phyloP scores from a whole-genome alignment of 2,797 vertebrate genomes.

The Hippopotamyrus pictus region DNA sequence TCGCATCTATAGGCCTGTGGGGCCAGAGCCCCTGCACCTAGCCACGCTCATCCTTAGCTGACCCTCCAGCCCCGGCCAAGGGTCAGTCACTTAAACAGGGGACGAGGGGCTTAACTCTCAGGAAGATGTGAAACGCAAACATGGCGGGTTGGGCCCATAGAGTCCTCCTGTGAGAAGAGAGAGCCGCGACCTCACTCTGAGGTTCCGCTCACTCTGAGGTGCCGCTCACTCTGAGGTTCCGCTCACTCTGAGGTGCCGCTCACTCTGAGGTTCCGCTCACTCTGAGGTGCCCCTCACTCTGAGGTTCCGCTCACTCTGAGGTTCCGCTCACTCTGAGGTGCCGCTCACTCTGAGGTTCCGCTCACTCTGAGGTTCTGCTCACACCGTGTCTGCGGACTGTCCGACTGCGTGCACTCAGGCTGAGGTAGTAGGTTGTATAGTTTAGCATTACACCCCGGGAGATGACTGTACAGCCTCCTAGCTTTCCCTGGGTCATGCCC shows the following conservation, averaged over 20 bases:
- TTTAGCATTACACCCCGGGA: constrained; percentile 96
- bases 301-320: background rate
- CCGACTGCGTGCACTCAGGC: constrained; percentile 75
- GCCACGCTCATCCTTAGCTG: background rate
- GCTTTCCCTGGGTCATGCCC: constrained; percentile 93
- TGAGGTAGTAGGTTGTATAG: constrained; percentile 99
- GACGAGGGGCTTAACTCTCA: background rate
- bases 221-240: no score
- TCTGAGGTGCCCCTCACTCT: no score
- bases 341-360: background rate
- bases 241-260: background rate
- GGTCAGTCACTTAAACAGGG: background rate
- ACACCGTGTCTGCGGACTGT: background rate
- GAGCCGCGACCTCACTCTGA: background rate
- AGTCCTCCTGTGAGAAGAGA: background rate
- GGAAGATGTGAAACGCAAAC: background rate
- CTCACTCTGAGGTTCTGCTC: background rate
- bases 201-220: no score
- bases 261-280: background rate
- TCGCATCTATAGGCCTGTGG: constrained; percentile 95
- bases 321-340: background rate
- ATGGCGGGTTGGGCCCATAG: background rate
- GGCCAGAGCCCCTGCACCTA: constrained; percentile 55
- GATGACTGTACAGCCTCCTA: constrained; percentile 99
- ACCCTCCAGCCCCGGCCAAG: background rate